These are phyloP conservation scores for Buceros bicornis DNA, from an alignment of 2,797 vertebrate genomes.

Conservation along the genomic window DNA sequence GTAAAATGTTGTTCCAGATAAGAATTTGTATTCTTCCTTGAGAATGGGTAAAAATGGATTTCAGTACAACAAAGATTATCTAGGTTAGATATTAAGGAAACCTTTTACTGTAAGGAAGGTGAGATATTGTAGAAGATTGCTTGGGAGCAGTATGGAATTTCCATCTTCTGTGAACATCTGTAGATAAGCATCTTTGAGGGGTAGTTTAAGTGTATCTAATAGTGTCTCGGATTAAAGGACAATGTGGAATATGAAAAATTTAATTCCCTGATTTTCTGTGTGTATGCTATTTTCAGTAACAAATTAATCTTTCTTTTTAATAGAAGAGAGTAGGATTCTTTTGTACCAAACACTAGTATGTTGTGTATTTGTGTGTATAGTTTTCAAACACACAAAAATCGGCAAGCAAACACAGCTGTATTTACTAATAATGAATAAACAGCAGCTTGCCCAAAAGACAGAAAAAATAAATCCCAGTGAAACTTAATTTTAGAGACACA, in stretches of 20 bases:
- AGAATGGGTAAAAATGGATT: neutral
- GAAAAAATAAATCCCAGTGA: neutral
- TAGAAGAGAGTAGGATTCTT: neutral
- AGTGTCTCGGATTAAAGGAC: neutral
- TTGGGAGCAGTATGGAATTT: neutral
- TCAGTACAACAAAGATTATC: neutral
- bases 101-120: neutral
- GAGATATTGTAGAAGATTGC: neutral
- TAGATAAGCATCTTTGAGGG: neutral
- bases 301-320: neutral
- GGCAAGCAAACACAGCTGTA: constrained; percentile 27
- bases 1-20: neutral
- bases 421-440: constrained; percentile 23
- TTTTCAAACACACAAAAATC: constrained; percentile 23
- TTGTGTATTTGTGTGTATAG: neutral
- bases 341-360: neutral
- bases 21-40: neutral
- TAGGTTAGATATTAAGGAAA: neutral
- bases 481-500: constrained; percentile 1
- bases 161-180: neutral
- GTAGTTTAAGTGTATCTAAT: neutral
- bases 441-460: constrained; percentile 7
- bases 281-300: neutral
- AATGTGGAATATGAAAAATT: neutral
- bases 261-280: neutral